Evolutionary conservation across 2,113 vertebrate species (phyloP), one percentile per base, ranked within the genome.

Genomic region (Austrofundulus limnaeus): DNA sequence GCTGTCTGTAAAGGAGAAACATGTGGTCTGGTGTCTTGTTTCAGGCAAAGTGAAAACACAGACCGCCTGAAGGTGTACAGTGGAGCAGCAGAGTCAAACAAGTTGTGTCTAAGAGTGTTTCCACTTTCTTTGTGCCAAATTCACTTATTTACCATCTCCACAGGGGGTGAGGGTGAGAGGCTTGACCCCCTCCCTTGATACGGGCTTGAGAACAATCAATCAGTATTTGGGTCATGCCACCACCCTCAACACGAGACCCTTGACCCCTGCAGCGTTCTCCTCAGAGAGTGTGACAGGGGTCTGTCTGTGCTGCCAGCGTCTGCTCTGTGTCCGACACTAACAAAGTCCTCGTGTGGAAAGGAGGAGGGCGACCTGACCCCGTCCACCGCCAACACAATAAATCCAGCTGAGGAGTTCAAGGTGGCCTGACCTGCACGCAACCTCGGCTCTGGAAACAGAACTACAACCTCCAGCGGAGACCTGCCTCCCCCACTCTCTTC

Each of bases 1-100:
- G 61, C 75, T 72, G 82, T 63, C 82, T 70, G 70, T 86, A 82
- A 84, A 89, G 84, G 78, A 75, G 75, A 88, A 82, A 84, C 74
- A 82, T 81, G 79, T 81, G 78, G 78, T 59, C 53, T 7, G 41
- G 86, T 70, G 79, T 85, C 81, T 62, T 7, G 69, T 87, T 90
- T 87, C 84, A 85, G 81, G 51, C 59, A 84, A 77, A 83, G 76
- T 81, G 78, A 77, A 84, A 71, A 78, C 76, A 78, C 73, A 70
- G 53, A 25, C 74, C 51, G 31, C 41, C 3, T 75, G 25, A 45
- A 77, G 66, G 25, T 57, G 9, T 58, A 67, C 58, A 42, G 48
- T 23, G 31, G 23, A 64, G 59, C 81, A 31, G 61, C 49, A 39
- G 58, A 72, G 65, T 23, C 49, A 11, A 34, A 45, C 59, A 52